Conservation (phyloP, 2,113 vertebrate species). For the Hylia prasina region DNA sequence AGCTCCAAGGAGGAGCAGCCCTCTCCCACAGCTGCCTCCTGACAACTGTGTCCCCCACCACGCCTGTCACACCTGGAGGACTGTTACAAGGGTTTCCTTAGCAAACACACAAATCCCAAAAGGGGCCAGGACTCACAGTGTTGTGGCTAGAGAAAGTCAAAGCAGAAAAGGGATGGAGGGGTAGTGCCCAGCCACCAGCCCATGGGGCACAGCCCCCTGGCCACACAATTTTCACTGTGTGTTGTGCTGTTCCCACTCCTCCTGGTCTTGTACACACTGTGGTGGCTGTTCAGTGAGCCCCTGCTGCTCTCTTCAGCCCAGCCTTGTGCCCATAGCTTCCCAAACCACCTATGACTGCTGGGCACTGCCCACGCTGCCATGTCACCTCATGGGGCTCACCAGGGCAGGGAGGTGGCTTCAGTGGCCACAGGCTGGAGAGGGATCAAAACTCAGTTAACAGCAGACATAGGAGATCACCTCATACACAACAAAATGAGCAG, state of each 20-base stretch:
- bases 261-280: fast-evolving
- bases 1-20: neutral
- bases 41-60: neutral
- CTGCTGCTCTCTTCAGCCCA: neutral
- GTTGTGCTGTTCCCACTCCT: neutral
- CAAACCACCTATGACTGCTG: fast-evolving
- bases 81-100: neutral
- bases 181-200: neutral
- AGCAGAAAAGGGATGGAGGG: neutral
- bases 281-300: neutral
- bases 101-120: neutral
- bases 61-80: fast-evolving
- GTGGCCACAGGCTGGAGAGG: neutral
- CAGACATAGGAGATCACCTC: neutral
- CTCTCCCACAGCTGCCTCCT: neutral
- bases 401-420: too few relatives aligned
- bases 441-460: neutral
- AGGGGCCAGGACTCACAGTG: fast-evolving
- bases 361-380: fast-evolving
- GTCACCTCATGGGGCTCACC: neutral
- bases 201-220: fast-evolving
- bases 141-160: fast-evolving
- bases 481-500: neutral
- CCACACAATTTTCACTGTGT: fast-evolving
- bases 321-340: neutral